Evolutionary conservation across 2,888 invertebrate genomes (phyloP).

Genomic region (Stenodera caucasica): DNA sequence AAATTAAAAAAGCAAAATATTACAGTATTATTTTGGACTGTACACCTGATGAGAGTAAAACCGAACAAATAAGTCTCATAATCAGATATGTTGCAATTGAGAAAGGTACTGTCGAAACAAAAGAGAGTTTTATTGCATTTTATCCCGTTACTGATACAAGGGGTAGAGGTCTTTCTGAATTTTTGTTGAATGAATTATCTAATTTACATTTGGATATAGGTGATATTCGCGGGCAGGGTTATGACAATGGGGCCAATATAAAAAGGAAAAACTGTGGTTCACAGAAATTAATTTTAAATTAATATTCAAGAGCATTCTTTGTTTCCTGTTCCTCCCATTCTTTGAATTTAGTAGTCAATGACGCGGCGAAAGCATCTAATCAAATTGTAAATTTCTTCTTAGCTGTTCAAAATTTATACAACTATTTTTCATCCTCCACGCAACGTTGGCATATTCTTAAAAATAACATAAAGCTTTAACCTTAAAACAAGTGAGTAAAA

Average conservation of each 20-base stretch:
- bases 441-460: slow-evolving; percentile 29
- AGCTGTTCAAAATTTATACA: slow-evolving; percentile 36
- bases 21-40: too few relatives aligned
- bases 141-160: background rate
- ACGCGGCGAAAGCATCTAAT: slow-evolving; percentile 31
- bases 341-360: slow-evolving; percentile 39
- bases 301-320: slow-evolving; percentile 36
- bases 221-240: slow-evolving; percentile 28
- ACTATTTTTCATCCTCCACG: slow-evolving; percentile 36
- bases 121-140: background rate
- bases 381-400: slow-evolving; percentile 33
- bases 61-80: too few relatives aligned
- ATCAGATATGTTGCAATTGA: too few relatives aligned
- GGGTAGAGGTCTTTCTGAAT: background rate
- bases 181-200: too few relatives aligned
- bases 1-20: too few relatives aligned
- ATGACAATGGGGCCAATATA: slow-evolving; percentile 35
- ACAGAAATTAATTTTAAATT: slow-evolving; percentile 31
- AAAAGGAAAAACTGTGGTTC: slow-evolving; percentile 33
- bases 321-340: slow-evolving; percentile 37
- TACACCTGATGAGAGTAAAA: too few relatives aligned
- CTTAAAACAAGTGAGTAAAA: slow-evolving; percentile 30
- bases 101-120: background rate
- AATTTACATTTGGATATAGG: slow-evolving; percentile 11
- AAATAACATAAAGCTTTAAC: slow-evolving; percentile 29